Conservation (phyloP, 2,797 vertebrate genomes). For the Dermochelys coriacea region DNA sequence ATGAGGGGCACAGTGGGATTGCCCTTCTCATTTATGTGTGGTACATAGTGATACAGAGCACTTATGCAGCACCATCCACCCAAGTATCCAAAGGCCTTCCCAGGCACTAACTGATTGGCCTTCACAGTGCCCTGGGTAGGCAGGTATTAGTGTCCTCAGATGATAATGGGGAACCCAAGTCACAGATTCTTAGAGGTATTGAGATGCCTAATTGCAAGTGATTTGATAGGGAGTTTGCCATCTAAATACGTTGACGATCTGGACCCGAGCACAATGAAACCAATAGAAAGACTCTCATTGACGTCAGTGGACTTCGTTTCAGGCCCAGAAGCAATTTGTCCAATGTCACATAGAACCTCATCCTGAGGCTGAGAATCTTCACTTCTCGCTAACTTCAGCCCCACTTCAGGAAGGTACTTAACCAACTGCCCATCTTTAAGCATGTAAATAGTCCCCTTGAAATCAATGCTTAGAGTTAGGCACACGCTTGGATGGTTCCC, state of each 20-base stretch:
- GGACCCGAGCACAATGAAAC: accelerated
- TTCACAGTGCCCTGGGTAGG: background rate
- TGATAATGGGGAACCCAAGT: background rate
- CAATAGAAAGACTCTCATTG: background rate
- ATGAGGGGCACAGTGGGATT: background rate
- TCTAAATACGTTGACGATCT: accelerated
- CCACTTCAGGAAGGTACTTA: background rate
- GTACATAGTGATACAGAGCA: background rate
- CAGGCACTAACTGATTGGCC: background rate
- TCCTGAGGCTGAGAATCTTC: background rate
- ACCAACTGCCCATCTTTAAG: background rate
- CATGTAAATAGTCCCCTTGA: accelerated
- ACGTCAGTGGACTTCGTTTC: no score
- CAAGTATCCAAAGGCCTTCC: background rate
- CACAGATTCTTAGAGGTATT: background rate
- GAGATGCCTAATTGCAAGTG: background rate
- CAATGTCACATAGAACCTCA: background rate
- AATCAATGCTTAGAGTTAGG: background rate
- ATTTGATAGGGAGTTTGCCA: background rate
- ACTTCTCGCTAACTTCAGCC: background rate
- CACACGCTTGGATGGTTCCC: background rate
- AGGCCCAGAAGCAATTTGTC: background rate
- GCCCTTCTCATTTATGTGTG: background rate
- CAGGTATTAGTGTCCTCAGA: background rate
- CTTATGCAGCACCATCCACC: background rate